These are phyloP conservation scores for Lasioglossum zephyrum DNA, from an alignment of 2,888 invertebrate species.

Conservation along the genomic window DNA sequence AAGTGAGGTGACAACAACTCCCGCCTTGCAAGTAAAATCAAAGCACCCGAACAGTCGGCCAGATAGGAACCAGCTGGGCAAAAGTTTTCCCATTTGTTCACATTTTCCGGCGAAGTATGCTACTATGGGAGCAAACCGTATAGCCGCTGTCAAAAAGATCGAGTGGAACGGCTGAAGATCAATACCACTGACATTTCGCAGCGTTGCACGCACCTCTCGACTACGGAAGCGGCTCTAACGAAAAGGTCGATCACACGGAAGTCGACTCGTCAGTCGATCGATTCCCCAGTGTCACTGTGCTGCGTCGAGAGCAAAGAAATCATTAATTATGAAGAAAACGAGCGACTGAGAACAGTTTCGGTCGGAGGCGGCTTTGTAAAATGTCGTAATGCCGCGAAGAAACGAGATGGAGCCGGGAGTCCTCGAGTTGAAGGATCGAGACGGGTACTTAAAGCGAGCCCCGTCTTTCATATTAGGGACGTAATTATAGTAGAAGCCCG, in stretches of 20 bases:
- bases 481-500: slow-evolving; percentile 17
- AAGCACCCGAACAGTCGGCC: not conserved
- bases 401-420: not conserved
- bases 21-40: not conserved
- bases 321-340: slow-evolving; percentile 39
- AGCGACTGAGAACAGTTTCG: not conserved
- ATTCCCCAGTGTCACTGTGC: not conserved
- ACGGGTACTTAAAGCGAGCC: slow-evolving; percentile 2
- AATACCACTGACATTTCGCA: slow-evolving; percentile 6
- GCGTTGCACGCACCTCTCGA: not conserved
- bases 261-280: slow-evolving; percentile 1
- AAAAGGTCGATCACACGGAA: not conserved
- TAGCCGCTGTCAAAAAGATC: slow-evolving; percentile 2
- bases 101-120: not conserved
- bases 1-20: not conserved
- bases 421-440: slow-evolving; percentile 2
- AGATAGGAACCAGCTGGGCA: not conserved
- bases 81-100: slow-evolving; percentile 1
- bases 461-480: slow-evolving; percentile 19
- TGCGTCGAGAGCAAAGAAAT: slow-evolving; percentile 5
- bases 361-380: not conserved
- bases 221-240: not conserved
- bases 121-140: not conserved
- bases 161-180: slow-evolving; percentile 3
- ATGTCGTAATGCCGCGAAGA: slow-evolving; percentile 11